These are phyloP conservation scores for Gallirallus australis DNA, from an alignment of 2,797 vertebrate genomes.

Conservation along the genomic window DNA sequence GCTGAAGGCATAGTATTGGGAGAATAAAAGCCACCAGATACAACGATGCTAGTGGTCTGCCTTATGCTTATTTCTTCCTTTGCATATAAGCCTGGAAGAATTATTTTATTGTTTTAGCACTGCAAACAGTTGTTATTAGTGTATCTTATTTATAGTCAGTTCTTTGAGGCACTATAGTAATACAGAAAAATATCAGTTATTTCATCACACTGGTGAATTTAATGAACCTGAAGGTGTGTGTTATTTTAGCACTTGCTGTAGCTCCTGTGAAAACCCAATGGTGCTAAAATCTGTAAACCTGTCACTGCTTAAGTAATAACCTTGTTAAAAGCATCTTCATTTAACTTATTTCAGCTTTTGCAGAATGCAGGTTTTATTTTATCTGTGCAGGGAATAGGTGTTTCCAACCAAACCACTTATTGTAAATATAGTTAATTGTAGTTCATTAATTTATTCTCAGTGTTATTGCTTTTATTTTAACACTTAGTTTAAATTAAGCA, in stretches of 20 bases:
- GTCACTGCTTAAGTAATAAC: slow-evolving; percentile 87
- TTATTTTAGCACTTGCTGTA: slow-evolving; percentile 91
- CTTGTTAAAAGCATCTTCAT: slow-evolving; percentile 86
- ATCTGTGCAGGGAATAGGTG: slow-evolving; percentile 78
- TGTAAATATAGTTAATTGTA: slow-evolving; percentile 84
- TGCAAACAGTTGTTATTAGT: slow-evolving; percentile 82
- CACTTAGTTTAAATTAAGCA: slow-evolving; percentile 80
- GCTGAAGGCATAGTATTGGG: slow-evolving; percentile 22
- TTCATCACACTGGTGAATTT: slow-evolving; percentile 86
- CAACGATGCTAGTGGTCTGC: slow-evolving; percentile 46
- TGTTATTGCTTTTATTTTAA: slow-evolving; percentile 82
- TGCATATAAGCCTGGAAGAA: slow-evolving; percentile 75
- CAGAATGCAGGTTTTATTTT: slow-evolving; percentile 82
- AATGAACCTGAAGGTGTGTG: slow-evolving; percentile 93
- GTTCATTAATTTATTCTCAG: slow-evolving; percentile 82
- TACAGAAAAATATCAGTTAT: slow-evolving; percentile 84
- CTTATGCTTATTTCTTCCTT: slow-evolving; percentile 66
- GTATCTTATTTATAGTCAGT: slow-evolving; percentile 80
- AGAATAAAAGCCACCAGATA: slow-evolving; percentile 63
- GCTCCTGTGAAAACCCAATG: slow-evolving; percentile 86
- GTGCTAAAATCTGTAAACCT: slow-evolving; percentile 92
- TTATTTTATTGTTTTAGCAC: slow-evolving; percentile 79
- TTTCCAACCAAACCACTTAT: slow-evolving; percentile 79
- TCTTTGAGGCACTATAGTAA: slow-evolving; percentile 81
- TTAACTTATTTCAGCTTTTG: slow-evolving; percentile 83